phyloP scores from a whole-genome alignment of 2,113 vertebrate species.

The Raja brachyura region DNA sequence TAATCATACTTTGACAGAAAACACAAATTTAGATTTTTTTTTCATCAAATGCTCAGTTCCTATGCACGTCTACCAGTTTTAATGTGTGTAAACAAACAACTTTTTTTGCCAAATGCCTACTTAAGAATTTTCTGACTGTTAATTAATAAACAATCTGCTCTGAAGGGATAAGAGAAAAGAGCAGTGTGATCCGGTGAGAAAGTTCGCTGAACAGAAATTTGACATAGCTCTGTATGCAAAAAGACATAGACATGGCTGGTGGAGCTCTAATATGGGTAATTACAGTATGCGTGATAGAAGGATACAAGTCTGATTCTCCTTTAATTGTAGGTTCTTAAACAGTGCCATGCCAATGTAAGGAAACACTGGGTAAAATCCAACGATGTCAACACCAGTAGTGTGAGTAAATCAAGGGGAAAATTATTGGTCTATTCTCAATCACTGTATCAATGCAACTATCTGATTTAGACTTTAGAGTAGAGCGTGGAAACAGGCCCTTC shows the following conservation, averaged over 20 bases:
- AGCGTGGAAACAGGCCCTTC: no score
- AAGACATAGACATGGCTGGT: not conserved
- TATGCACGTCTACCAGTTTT: not conserved
- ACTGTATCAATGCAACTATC: not conserved
- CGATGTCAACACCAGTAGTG: not conserved
- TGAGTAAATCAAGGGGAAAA: not conserved
- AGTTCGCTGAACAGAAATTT: not conserved
- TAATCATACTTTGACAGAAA: not conserved
- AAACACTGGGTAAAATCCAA: not conserved
- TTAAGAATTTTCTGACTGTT: not conserved
- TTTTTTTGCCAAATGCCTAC: not conserved
- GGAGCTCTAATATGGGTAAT: not conserved
- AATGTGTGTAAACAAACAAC: not conserved
- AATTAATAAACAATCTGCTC: not conserved
- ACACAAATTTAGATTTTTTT: not conserved
- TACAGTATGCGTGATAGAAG: not conserved
- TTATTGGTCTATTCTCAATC: not conserved
- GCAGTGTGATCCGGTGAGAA: constrained; percentile 2
- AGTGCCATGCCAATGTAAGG: not conserved
- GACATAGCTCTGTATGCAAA: not conserved
- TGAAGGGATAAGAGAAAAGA: not conserved
- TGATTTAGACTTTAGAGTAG: not conserved
- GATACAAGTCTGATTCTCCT: not conserved
- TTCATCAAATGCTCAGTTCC: not conserved
- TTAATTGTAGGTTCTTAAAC: not conserved